phyloP scores from a whole-genome alignment of 2,888 invertebrate genomes.

The Lasioglossum zephyrum region DNA sequence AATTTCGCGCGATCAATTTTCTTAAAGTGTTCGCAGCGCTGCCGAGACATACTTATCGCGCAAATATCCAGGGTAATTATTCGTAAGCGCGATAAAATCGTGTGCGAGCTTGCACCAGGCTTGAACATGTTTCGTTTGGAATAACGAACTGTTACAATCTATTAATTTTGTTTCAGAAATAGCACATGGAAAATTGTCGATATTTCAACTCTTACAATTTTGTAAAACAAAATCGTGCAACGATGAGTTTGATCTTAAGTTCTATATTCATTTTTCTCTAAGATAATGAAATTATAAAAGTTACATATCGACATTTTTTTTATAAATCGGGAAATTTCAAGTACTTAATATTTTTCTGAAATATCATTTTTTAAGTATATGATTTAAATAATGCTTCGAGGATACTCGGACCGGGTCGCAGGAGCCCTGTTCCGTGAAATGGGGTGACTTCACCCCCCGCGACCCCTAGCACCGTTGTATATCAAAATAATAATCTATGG shows the following conservation, averaged over 20 bases:
- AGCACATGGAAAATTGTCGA: neutral
- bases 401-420: neutral
- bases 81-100: constrained; percentile 12
- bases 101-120: neutral
- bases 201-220: neutral
- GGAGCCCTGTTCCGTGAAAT: constrained; percentile 64
- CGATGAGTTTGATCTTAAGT: too few relatives aligned
- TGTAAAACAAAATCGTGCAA: neutral
- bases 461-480: constrained; percentile 40
- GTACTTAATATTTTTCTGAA: neutral
- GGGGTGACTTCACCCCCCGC: constrained; percentile 49
- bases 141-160: neutral
- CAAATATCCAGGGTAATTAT: constrained; percentile 32
- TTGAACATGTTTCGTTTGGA: neutral
- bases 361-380: neutral
- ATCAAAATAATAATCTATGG: constrained; percentile 76
- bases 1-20: constrained; percentile 54
- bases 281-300: neutral
- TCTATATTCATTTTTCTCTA: too few relatives aligned
- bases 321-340: neutral
- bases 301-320: neutral
- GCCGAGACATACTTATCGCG: constrained; percentile 10
- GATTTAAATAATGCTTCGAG: neutral
- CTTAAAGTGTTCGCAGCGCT: constrained; percentile 30
- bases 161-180: neutral